These are phyloP conservation scores for Catocala sponsa DNA, from an alignment of 2,888 invertebrate genomes.

Conservation along the genomic window DNA sequence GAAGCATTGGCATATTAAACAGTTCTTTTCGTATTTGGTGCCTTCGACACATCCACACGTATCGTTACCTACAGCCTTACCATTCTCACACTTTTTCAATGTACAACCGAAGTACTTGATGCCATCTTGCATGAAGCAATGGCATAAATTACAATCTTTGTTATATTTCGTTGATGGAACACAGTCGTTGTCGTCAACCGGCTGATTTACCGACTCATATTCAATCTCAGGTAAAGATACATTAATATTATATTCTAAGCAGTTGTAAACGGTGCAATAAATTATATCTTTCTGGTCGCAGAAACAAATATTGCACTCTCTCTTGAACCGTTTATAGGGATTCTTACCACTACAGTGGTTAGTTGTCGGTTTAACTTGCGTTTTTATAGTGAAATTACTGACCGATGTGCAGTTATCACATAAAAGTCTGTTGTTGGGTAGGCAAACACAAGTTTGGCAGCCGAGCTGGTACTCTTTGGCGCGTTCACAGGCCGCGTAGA, in stretches of 20 bases:
- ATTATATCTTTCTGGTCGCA: constrained; percentile 77
- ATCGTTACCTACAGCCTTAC: not conserved
- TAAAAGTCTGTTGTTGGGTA: constrained; percentile 78
- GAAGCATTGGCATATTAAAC: constrained; percentile 68
- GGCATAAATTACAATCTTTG: constrained; percentile 72
- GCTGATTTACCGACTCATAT: constrained; percentile 27
- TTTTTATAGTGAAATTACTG: not conserved
- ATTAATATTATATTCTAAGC: constrained; percentile 44
- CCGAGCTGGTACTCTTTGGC: constrained; percentile 78
- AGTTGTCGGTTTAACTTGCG: constrained; percentile 7
- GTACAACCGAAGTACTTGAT: constrained; percentile 78
- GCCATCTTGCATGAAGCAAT: constrained; percentile 58
- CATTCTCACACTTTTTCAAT: constrained; percentile 57
- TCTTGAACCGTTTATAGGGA: constrained; percentile 70
- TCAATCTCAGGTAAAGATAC: constrained; percentile 22
- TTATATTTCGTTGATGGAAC: constrained; percentile 62
- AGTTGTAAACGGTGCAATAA: constrained; percentile 77
- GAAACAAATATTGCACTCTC: constrained; percentile 86
- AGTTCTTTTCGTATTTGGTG: constrained; percentile 62
- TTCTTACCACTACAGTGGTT: constrained; percentile 48
- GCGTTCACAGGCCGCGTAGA: constrained; percentile 74
- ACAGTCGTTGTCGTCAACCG: constrained; percentile 60
- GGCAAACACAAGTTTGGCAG: constrained; percentile 85
- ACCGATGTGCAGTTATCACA: constrained; percentile 72
- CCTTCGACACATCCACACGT: constrained; percentile 61